Evolutionary conservation across 2,888 invertebrate genomes (phyloP).

Genomic region (Melitaea athalia): DNA sequence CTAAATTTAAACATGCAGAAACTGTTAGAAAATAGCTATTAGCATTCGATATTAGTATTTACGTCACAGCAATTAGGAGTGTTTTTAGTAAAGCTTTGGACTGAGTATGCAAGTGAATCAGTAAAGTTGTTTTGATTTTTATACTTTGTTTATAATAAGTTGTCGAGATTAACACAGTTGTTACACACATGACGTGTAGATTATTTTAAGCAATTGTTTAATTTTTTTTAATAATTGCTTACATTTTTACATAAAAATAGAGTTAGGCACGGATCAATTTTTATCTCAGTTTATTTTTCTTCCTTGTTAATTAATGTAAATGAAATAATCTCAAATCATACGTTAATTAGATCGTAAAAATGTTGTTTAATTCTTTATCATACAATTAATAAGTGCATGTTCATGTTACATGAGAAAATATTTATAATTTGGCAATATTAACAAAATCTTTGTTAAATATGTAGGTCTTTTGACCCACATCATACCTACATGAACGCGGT

Average conservation of each 20-base stretch:
- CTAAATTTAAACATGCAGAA: background rate
- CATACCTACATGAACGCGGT: no score
- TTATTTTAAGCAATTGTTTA: background rate
- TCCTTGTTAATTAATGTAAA: background rate
- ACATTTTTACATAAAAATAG: background rate
- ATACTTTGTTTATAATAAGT: background rate
- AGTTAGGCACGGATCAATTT: background rate
- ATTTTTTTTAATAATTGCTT: no score
- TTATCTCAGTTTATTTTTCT: background rate
- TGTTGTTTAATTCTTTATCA: no score
- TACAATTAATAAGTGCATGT: no score
- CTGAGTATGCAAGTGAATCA: background rate
- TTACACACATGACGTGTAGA: background rate
- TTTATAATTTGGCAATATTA: no score
- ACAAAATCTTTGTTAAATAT: no score
- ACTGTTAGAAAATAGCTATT: background rate
- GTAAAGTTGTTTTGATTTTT: background rate
- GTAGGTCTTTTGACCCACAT: no score
- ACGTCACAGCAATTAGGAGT: background rate
- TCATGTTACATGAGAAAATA: no score
- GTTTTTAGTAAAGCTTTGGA: background rate
- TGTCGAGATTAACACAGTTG: background rate
- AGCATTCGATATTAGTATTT: background rate
- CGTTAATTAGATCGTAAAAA: background rate
- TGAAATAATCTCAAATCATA: background rate